Evolutionary conservation across 2,113 vertebrate species (phyloP).

Genomic region (Rissa tridactyla): DNA sequence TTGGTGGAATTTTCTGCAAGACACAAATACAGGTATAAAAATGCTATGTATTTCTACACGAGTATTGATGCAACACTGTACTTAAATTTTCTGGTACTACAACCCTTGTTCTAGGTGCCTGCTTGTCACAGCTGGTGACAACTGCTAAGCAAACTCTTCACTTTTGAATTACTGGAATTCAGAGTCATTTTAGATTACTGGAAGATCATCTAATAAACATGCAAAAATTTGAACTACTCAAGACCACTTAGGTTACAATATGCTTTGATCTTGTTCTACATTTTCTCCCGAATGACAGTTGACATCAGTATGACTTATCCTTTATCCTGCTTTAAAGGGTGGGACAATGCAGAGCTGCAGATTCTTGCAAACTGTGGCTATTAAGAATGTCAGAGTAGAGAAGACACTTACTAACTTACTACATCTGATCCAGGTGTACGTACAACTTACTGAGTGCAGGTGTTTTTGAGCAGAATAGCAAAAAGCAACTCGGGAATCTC

Average conservation of each 20-base stretch:
- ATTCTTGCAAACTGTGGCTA: not conserved
- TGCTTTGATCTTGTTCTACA: conserved; percentile 45
- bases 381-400: not conserved
- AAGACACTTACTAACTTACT: not conserved
- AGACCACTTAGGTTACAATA: conserved; percentile 74
- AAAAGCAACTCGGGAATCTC: not conserved
- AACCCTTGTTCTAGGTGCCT: conserved; percentile 25
- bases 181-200: conserved; percentile 37
- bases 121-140: conserved; percentile 17
- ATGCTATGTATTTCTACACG: not conserved
- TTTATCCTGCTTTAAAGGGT: not conserved
- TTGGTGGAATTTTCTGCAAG: not conserved
- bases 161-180: conserved; percentile 37
- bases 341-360: not conserved
- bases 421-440: not conserved
- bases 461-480: not conserved
- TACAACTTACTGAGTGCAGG: not conserved
- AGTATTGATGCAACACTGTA: not conserved
- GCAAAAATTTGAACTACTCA: conserved; percentile 75
- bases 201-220: conserved; percentile 60
- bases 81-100: not conserved
- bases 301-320: not conserved
- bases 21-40: not conserved
- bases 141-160: conserved; percentile 44
- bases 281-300: not conserved